Evolutionary conservation across 2,113 vertebrate species (phyloP), one percentile per base, ranked within the genome.

Genomic region (Dipodomys merriami): DNA sequence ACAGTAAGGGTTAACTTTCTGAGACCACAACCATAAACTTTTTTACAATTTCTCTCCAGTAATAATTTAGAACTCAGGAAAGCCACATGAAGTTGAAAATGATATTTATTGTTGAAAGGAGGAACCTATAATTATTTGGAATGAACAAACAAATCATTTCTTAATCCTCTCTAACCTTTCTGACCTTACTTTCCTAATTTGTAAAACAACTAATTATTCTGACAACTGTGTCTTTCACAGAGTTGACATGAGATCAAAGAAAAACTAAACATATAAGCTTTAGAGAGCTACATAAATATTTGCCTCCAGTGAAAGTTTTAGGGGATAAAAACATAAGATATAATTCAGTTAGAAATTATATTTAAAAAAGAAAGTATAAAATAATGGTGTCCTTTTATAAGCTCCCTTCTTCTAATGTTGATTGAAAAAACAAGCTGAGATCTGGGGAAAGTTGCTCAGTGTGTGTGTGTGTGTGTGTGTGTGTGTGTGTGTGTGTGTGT

Each of bases 11-110:
- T 96, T 85, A 83, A 49, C 33, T 7, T 29, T 9, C 35, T 65
- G 5, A 91, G 79, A 95, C 91, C 3, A 27, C 9, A 18, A 94
- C 33, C 64, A 39, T 22, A 57, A 57, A 60, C 1, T 78, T 84
- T 23, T 53, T 67, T 68, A 9, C 18, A 10, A 19, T 53, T 53
- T 71, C 62, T 80, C 87, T 57, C 8, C 27, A 6, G 49, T 46
- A 62, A 53, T 89, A 69, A 57, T 64, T 84, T 49, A 88, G 74
- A 96, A 90, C 9, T 92, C 44, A 68, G 46, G n/a, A 72, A 86
- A 88, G n/a, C 33, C 57, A 35, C 7, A 23, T 8, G 25, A 44
- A 64, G 10, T 23, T 60, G 0, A n/a, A 89, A 69, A 86, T 22
- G 22, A 69, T 39, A 4, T 64, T 93, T 68, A 11, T 88, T 39